These are phyloP conservation scores for Cladorhizidae sp. DNA, from an alignment of 37 sponge, comb jelly and placozoan species.

Conservation along the genomic window DNA sequence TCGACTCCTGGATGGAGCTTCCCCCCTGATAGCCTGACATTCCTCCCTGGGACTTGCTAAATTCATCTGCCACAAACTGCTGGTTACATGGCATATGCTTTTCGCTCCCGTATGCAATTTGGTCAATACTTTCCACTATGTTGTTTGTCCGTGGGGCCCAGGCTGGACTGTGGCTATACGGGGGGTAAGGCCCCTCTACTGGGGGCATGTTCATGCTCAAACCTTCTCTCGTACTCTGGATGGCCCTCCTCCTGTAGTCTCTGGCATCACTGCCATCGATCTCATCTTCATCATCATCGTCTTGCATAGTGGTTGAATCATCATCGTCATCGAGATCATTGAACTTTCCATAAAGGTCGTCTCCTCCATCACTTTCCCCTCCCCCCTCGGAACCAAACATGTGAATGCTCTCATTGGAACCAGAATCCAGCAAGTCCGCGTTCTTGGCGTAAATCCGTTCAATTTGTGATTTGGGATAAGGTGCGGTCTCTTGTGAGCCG, in stretches of 20 bases:
- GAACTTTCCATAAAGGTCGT: slow-evolving; percentile 56
- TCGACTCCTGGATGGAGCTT: slow-evolving; percentile 41
- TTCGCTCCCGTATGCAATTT: not conserved
- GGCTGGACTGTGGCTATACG: slow-evolving; percentile 5
- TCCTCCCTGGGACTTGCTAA: slow-evolving; percentile 33
- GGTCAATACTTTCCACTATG: slow-evolving; percentile 30
- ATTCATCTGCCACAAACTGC: not conserved
- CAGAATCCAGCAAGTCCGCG: slow-evolving; percentile 30
- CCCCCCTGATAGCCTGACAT: slow-evolving; percentile 5
- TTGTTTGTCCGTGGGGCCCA: slow-evolving; percentile 28
- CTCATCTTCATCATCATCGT: slow-evolving; percentile 34
- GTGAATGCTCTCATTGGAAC: slow-evolving; percentile 70
- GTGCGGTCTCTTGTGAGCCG: slow-evolving; percentile 7
- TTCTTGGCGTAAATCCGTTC: slow-evolving; percentile 61
- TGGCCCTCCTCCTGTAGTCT: not conserved
- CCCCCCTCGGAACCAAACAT: slow-evolving; percentile 81
- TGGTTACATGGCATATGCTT: not conserved
- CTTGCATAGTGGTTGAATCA: slow-evolving; percentile 24
- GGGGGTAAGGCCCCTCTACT: slow-evolving; percentile 4
- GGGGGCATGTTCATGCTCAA: slow-evolving; percentile 6
- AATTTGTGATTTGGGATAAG: slow-evolving; percentile 52
- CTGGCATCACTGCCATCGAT: not conserved
- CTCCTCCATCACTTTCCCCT: slow-evolving; percentile 66
- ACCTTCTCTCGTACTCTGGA: not conserved
- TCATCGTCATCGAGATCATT: slow-evolving; percentile 55